Percentiles rank a stretch among this genome's conserved stretches.
Evolutionary conservation across 2,113 vertebrate genomes (phyloP).

Genomic region (Glaucomys volans): DNA sequence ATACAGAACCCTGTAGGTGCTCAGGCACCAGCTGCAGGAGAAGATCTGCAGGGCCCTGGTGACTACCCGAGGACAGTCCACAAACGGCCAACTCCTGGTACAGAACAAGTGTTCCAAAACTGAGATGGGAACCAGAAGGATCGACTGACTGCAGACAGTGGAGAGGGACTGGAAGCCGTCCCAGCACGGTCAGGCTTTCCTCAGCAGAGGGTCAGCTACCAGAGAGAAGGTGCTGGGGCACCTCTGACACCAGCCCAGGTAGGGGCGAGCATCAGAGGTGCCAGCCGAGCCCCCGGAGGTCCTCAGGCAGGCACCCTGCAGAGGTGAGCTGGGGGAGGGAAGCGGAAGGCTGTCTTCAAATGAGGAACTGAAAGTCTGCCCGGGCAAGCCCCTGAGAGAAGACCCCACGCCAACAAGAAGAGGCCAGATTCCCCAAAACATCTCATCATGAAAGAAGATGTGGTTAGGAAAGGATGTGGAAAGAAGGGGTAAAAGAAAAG

Average conservation of each 20-base stretch:
- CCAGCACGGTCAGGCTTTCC: accelerated
- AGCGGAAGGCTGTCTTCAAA: background rate
- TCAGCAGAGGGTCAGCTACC: background rate
- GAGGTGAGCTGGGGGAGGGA: background rate
- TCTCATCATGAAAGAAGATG: background rate
- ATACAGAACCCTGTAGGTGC: background rate
- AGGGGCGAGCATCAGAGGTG: accelerated
- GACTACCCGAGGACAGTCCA: background rate
- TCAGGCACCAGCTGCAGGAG: too few relatives aligned
- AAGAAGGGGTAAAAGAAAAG: background rate
- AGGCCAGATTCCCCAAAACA: background rate
- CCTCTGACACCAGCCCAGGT: accelerated
- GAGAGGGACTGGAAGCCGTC: background rate
- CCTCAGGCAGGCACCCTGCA: too few relatives aligned
- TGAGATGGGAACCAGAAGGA: background rate
- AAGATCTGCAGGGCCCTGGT: background rate
- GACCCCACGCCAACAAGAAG: background rate
- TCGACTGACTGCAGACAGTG: accelerated
- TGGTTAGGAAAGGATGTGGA: background rate
- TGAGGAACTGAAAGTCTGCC: background rate
- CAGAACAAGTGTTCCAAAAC: background rate
- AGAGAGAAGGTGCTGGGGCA: accelerated
- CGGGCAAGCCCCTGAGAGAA: background rate
- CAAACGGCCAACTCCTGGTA: accelerated
- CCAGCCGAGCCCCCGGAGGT: accelerated